These are phyloP conservation scores for Agapornis roseicollis DNA, from an alignment of 2,113 vertebrate species.

Conservation along the genomic window DNA sequence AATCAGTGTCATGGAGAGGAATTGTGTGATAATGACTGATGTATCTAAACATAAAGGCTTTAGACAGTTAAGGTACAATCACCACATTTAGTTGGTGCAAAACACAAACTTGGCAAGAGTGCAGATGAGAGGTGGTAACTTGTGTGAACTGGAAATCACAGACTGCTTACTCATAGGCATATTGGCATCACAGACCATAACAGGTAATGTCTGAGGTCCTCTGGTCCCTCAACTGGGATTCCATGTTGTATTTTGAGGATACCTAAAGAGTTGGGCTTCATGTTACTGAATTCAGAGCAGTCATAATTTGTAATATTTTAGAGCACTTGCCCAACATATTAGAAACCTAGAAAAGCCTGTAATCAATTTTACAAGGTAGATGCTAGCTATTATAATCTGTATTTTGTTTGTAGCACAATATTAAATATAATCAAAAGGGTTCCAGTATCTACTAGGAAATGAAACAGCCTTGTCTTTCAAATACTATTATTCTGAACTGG, in stretches of 20 bases:
- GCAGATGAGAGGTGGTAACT: background rate
- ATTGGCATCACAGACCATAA: rapidly evolving
- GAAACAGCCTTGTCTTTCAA: background rate
- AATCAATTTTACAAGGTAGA: background rate
- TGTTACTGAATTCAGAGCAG: background rate
- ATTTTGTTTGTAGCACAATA: background rate
- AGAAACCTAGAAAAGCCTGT: background rate
- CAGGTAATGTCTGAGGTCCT: background rate
- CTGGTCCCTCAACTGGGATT: background rate
- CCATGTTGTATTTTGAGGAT: background rate
- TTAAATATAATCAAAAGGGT: background rate
- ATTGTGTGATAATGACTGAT: background rate
- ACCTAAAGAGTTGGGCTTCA: background rate
- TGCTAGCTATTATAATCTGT: background rate
- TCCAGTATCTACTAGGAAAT: background rate
- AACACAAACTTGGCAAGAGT: background rate
- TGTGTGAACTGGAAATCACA: background rate
- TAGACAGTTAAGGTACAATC: background rate
- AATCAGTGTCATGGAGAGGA: background rate
- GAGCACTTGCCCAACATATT: background rate
- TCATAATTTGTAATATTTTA: background rate
- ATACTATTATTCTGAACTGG: background rate
- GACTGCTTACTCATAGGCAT: background rate
- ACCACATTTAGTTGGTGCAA: background rate
- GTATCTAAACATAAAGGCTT: background rate